phyloP scores from a whole-genome alignment of 1,140 invertebrate genomes.

The Papilio machaon region DNA sequence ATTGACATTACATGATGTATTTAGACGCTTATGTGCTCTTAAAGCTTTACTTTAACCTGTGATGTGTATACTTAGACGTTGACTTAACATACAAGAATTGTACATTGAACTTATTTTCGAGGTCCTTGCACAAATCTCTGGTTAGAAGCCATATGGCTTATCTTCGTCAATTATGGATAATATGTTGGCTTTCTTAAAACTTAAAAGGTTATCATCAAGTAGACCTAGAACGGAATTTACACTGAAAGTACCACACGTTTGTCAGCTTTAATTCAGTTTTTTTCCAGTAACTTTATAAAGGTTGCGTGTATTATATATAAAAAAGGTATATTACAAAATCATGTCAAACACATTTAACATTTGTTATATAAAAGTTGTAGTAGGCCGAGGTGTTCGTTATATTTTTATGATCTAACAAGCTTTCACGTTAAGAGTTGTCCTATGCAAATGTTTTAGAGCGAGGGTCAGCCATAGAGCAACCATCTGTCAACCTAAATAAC shows the following conservation, averaged over 20 bases:
- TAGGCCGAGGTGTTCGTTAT: not conserved
- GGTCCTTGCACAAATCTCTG: not conserved
- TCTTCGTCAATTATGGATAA: no score
- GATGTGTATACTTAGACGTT: not conserved
- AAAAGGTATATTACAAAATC: no score
- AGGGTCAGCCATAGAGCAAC: not conserved
- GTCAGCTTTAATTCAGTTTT: no score
- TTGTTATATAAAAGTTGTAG: not conserved
- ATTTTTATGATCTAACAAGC: not conserved
- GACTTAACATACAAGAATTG: not conserved
- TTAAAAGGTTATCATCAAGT: no score
- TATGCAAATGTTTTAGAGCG: not conserved
- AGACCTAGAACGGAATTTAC: no score
- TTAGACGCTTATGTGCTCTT: not conserved
- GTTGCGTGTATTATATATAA: no score
- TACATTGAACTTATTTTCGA: no score
- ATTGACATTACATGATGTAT: not conserved
- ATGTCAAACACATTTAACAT: not conserved
- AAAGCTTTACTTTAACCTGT: not conserved
- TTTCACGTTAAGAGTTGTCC: conserved; percentile 22
- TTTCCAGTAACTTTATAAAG: no score
- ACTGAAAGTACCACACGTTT: no score
- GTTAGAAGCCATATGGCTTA: no score
- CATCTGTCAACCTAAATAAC: not conserved
- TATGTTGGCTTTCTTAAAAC: no score